Conservation (phyloP, 2,797 vertebrate genomes). For the Tamandua tetradactyla region DNA sequence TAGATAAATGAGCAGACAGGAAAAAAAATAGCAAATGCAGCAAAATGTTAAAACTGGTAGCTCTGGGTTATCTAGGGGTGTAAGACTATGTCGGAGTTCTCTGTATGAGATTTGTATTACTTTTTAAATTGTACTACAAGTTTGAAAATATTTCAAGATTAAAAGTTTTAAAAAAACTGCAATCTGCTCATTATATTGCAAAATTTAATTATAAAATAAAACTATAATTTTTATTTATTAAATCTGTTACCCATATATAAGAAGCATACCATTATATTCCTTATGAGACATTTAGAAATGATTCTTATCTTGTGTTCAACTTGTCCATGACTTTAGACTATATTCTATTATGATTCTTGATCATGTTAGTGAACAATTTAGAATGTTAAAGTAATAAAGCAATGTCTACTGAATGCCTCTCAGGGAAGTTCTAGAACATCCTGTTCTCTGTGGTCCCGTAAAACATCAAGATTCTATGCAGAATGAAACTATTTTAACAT, state of each 20-base stretch:
- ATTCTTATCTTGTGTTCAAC: neutral
- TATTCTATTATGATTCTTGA: neutral
- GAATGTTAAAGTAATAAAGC: neutral
- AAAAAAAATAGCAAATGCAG: too few species aligned
- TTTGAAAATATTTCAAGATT: too few species aligned
- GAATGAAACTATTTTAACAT: constrained; percentile 56
- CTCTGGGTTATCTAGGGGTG: too few species aligned
- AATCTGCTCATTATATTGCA: constrained; percentile 3
- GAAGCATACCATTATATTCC: constrained; percentile 7
- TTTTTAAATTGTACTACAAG: too few species aligned
- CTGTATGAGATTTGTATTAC: too few species aligned
- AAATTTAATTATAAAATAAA: constrained; percentile 51
- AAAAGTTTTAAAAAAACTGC: constrained; percentile 17
- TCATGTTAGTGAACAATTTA: neutral
- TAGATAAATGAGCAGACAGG: too few species aligned
- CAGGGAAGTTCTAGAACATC: constrained; percentile 32
- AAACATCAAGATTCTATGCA: constrained; percentile 13
- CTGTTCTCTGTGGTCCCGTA: neutral
- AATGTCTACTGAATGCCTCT: neutral
- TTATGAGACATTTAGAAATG: neutral
- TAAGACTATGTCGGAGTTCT: too few species aligned
- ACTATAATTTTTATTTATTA: constrained; percentile 24
- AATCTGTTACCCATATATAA: neutral
- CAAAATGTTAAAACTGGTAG: too few species aligned
- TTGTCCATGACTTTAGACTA: neutral